Percentiles rank a stretch among this genome's conserved stretches.
Conservation (phyloP, 2,113 vertebrate species). For the Corapipo altera region DNA sequence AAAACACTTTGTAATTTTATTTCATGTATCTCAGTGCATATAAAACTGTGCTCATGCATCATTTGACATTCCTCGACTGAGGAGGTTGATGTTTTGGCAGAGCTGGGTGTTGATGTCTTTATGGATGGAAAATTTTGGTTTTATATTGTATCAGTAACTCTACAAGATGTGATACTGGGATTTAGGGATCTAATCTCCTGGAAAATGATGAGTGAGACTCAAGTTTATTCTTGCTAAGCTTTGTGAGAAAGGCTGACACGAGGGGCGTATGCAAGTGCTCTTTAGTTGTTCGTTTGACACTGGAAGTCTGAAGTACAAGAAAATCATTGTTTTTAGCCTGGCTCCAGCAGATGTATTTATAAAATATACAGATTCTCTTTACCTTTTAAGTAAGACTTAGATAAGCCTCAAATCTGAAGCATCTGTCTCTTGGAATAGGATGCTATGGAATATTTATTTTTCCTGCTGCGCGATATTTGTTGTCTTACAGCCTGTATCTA, state of each 20-base stretch:
- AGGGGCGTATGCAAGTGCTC: not conserved
- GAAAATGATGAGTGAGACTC: conserved; percentile 13
- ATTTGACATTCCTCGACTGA: conserved; percentile 50
- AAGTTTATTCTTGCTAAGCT: conserved; percentile 19
- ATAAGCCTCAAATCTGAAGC: not conserved
- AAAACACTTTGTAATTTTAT: conserved; percentile 44
- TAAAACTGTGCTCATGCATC: conserved; percentile 19
- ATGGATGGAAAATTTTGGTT: conserved; percentile 57
- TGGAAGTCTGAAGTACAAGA: not conserved
- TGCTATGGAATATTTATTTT: not conserved
- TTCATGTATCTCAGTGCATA: conserved; percentile 40
- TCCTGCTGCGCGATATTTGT: not conserved
- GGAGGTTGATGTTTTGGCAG: conserved; percentile 61
- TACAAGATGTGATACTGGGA: conserved; percentile 55
- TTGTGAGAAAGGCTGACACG: conserved; percentile 33
- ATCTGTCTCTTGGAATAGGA: not conserved
- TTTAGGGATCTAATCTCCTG: conserved; percentile 52
- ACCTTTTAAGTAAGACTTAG: not conserved
- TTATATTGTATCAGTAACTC: conserved; percentile 54
- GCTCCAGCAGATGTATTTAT: not conserved
- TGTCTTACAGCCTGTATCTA: not conserved
- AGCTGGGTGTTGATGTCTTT: conserved; percentile 59
- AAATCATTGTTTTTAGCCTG: not conserved
- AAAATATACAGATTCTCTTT: not conserved
- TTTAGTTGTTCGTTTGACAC: not conserved